Conservation (phyloP, 2,888 invertebrate genomes). For the Hermaeophaga mercurialis region DNA sequence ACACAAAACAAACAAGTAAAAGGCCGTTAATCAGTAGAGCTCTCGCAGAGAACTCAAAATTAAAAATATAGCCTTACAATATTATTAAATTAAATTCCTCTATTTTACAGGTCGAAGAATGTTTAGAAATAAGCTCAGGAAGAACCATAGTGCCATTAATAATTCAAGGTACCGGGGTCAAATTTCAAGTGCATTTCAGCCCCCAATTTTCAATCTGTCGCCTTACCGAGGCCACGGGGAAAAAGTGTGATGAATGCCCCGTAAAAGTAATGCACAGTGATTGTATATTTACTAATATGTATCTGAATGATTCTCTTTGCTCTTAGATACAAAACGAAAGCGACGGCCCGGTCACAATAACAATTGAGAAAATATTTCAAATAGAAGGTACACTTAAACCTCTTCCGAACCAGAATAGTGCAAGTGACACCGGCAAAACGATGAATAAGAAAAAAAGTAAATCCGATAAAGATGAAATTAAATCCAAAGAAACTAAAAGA, state of each 20-base stretch:
- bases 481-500: slow-evolving; percentile 9
- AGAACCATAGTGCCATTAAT: slow-evolving; percentile 37
- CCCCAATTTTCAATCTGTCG: slow-evolving; percentile 37
- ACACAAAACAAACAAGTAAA: no score
- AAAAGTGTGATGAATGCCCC: slow-evolving; percentile 30
- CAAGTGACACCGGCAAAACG: not conserved
- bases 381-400: slow-evolving; percentile 31
- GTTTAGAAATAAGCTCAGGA: slow-evolving; percentile 39
- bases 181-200: slow-evolving; percentile 29
- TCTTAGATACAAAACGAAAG: slow-evolving; percentile 36
- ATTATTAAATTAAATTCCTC: no score
- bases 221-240: slow-evolving; percentile 29
- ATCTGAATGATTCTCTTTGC: not conserved
- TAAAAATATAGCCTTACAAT: no score
- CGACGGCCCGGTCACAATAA: slow-evolving; percentile 24
- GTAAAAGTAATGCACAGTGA: slow-evolving; percentile 25
- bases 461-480: slow-evolving; percentile 16
- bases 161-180: slow-evolving; percentile 36
- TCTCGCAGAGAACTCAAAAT: no score
- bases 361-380: slow-evolving; percentile 40
- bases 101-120: slow-evolving; percentile 38
- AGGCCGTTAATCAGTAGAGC: no score
- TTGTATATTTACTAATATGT: slow-evolving; percentile 6
- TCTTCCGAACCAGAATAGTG: slow-evolving; percentile 8
- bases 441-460: slow-evolving; percentile 7